Conservation (phyloP, 2,888 invertebrate species). For the Cetonia aurata region DNA sequence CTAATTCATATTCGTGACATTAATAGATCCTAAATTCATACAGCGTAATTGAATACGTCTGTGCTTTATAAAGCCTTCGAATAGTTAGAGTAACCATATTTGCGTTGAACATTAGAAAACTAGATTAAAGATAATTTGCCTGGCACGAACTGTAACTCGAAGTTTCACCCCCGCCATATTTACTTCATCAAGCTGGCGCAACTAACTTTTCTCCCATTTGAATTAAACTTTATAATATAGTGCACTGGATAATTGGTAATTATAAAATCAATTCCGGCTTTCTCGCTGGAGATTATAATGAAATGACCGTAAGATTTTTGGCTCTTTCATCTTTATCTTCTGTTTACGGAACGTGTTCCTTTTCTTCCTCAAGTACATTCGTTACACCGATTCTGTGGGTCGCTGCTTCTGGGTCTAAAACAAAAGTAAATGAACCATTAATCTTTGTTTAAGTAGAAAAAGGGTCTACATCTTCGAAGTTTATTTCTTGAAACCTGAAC, state of each 20-base stretch:
- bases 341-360: background rate
- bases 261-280: conserved; percentile 28
- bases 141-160: conserved; percentile 3
- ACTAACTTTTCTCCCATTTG: conserved; percentile 22
- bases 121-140: conserved; percentile 25
- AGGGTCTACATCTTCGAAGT: too few relatives aligned
- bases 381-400: background rate
- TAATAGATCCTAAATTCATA: too few relatives aligned
- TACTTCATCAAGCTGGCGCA: conserved; percentile 21
- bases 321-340: conserved; percentile 7
- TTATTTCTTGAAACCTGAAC: too few relatives aligned
- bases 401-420: conserved; percentile 6
- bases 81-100: conserved; percentile 22
- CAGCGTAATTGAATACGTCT: too few relatives aligned
- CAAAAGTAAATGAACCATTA: conserved; percentile 10
- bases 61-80: conserved; percentile 1
- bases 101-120: conserved; percentile 17
- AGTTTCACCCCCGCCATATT: conserved; percentile 12
- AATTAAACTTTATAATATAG: conserved; percentile 24
- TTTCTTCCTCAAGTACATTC: background rate
- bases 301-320: background rate
- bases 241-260: conserved; percentile 26
- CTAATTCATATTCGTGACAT: too few relatives aligned
- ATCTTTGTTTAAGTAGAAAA: too few relatives aligned
- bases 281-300: conserved; percentile 8